These are phyloP conservation scores for Sycophaga agraensis DNA, from an alignment of 1,140 invertebrate genomes.

Conservation along the genomic window DNA sequence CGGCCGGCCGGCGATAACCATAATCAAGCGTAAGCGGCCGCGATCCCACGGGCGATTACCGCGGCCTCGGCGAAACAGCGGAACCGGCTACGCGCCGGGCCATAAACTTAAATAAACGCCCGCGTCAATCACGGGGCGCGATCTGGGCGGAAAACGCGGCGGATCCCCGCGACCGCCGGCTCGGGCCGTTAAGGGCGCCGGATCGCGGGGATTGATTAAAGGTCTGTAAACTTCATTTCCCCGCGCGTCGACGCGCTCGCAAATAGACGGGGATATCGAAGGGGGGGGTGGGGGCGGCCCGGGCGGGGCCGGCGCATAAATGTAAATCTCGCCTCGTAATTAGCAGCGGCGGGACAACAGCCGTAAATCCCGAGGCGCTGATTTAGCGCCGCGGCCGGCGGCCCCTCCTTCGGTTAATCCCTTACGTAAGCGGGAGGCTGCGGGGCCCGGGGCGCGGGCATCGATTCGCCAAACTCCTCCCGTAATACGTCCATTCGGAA, in stretches of 20 bases:
- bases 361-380: constrained; percentile 40
- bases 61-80: no score
- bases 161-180: neutral
- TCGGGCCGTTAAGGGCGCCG: neutral
- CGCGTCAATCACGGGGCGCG: no score
- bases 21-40: no score
- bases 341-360: constrained; percentile 31
- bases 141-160: neutral
- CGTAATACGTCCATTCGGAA: constrained; percentile 53
- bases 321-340: constrained; percentile 43
- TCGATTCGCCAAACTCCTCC: constrained; percentile 53
- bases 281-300: neutral
- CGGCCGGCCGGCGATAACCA: no score
- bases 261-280: constrained; percentile 21
- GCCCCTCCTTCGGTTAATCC: no score
- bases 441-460: constrained; percentile 38
- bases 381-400: constrained; percentile 28
- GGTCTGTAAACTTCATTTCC: constrained; percentile 26
- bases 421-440: no score
- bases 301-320: constrained; percentile 14
- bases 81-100: no score
- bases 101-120: no score
- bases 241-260: constrained; percentile 8
- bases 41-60: no score
- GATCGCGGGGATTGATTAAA: constrained; percentile 22